These are phyloP conservation scores for Phylloscopus trochiloides DNA, from an alignment of 2,113 vertebrate species.

Conservation along the genomic window DNA sequence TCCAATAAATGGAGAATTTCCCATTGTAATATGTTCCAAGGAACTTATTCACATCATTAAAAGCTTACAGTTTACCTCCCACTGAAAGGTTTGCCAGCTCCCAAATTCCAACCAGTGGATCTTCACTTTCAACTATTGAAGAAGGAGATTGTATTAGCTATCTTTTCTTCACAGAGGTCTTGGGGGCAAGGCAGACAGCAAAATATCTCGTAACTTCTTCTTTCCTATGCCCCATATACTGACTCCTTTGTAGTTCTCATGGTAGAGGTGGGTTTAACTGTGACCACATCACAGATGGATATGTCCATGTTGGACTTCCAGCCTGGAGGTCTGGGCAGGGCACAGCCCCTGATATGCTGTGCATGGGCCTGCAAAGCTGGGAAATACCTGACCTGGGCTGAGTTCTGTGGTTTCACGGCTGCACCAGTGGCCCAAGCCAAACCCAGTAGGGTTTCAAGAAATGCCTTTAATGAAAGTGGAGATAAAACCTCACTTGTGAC, in stretches of 20 bases:
- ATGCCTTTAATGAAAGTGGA: not conserved
- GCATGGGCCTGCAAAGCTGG: not conserved
- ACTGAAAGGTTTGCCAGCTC: not conserved
- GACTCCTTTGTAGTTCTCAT: not conserved
- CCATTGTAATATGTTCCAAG: not conserved
- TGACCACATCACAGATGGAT: not conserved
- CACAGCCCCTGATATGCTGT: rapidly evolving
- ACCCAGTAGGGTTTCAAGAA: not conserved
- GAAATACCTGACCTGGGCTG: rapidly evolving
- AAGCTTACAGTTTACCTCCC: not conserved
- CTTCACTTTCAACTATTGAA: not conserved
- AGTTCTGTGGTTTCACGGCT: not conserved
- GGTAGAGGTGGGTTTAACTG: not conserved
- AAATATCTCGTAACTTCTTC: not conserved
- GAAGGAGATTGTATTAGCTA: not conserved
- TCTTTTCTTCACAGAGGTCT: not conserved
- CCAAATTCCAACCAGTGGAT: not conserved
- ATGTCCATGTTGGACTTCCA: not conserved
- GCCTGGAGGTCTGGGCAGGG: not conserved
- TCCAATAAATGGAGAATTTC: not conserved
- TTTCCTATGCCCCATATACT: not conserved
- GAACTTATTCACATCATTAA: not conserved
- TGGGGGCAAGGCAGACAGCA: not conserved
- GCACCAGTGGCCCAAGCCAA: not conserved
- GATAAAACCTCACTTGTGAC: not conserved